Evolutionary conservation across 2,797 vertebrate genomes (phyloP).

Genomic region (Pangasius krempfi): DNA sequence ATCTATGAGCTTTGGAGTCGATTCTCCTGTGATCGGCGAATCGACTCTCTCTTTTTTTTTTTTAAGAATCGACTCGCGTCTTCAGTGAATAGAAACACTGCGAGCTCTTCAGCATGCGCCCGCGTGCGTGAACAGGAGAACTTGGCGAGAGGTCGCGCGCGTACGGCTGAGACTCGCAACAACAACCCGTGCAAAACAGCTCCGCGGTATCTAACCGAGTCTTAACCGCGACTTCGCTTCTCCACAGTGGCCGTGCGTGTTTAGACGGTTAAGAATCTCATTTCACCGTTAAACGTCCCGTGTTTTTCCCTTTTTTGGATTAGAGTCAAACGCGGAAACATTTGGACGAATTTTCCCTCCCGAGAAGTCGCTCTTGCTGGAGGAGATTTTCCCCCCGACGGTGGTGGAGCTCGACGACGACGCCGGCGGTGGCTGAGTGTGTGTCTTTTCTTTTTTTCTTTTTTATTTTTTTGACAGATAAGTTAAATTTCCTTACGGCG

Average conservation of each 20-base stretch:
- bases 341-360: conserved; percentile 3
- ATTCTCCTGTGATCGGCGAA: background rate
- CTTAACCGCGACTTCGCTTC: background rate
- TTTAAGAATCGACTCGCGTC: background rate
- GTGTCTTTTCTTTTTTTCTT: no score
- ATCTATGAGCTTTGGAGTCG: background rate
- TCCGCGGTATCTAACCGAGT: background rate
- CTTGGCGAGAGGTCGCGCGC: conserved; percentile 44
- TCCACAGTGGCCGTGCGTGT: background rate
- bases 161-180: conserved; percentile 10
- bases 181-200: conserved; percentile 16
- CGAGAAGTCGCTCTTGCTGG: conserved; percentile 7
- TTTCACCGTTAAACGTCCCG: conserved; percentile 38
- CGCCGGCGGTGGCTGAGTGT: background rate
- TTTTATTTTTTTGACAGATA: background rate
- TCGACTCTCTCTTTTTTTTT: background rate
- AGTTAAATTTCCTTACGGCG: background rate
- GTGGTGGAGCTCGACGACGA: background rate
- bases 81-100: background rate
- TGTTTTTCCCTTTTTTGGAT: conserved; percentile 19
- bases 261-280: background rate
- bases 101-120: conserved; percentile 45
- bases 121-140: conserved; percentile 53
- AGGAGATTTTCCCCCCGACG: conserved; percentile 3
- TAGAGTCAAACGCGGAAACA: conserved; percentile 36